Evolutionary conservation across 2,888 invertebrate species (phyloP).

Genomic region (Hydrotaea diabolus): DNA sequence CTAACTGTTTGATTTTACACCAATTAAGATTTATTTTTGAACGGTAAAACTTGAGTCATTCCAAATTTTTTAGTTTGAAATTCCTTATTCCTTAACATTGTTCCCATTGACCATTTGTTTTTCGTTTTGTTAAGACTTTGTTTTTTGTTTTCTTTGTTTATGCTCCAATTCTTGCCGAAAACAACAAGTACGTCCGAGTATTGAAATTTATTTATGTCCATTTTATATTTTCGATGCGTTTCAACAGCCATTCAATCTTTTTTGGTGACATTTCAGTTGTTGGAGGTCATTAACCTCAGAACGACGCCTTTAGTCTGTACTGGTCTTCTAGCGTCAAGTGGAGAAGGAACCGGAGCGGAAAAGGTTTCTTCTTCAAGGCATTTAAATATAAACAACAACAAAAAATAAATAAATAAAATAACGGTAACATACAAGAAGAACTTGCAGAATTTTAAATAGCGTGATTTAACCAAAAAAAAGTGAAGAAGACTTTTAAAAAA

Average conservation of each 20-base stretch:
- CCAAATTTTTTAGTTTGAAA: too few relatives aligned
- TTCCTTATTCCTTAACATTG: too few relatives aligned
- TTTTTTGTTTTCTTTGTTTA: conserved; percentile 4
- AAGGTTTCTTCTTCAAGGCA: background rate
- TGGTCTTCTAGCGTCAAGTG: background rate
- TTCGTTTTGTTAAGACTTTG: background rate
- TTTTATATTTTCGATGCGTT: background rate
- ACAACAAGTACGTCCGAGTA: background rate
- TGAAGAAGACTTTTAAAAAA: too few relatives aligned
- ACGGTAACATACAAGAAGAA: background rate
- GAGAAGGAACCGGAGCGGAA: background rate
- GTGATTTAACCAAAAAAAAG: background rate
- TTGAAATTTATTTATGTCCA: conserved; percentile 6
- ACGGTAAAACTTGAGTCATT: too few relatives aligned
- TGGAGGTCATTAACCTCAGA: conserved; percentile 17
- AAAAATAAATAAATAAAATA: background rate
- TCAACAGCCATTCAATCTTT: background rate
- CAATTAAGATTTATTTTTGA: too few relatives aligned
- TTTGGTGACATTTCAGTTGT: background rate
- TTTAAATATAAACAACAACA: background rate
- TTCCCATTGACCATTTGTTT: conserved; percentile 22
- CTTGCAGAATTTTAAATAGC: conserved; percentile 25
- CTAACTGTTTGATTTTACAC: too few relatives aligned
- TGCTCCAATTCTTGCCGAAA: conserved; percentile 55
- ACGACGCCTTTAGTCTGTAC: background rate